A percentile compares a stretch with the other conserved stretches of the same genome.
These are phyloP conservation scores for Lumbricus terrestris DNA, from an alignment of 2,888 invertebrate genomes.

Conservation along the genomic window DNA sequence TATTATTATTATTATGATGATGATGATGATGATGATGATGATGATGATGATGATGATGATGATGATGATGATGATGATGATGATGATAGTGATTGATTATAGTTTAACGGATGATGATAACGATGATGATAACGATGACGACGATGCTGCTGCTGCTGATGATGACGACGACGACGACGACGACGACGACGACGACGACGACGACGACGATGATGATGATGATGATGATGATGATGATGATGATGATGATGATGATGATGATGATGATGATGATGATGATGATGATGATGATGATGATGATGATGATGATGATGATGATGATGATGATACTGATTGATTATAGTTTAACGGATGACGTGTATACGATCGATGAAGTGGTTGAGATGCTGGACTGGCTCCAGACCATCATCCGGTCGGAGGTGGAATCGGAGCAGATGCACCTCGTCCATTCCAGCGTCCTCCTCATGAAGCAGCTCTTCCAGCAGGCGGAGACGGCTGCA, in stretches of 20 bases:
- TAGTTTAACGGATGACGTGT: slow-evolving; percentile 8
- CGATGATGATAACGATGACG: slow-evolving; percentile 21
- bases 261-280: slow-evolving; percentile 24
- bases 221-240: slow-evolving; percentile 26
- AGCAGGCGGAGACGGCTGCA: slow-evolving; percentile 61
- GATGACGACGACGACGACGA: slow-evolving; percentile 24
- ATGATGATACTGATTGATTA: not conserved
- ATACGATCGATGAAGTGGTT: not conserved
- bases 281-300: slow-evolving; percentile 26
- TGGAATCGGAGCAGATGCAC: slow-evolving; percentile 56
- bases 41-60: slow-evolving; percentile 22
- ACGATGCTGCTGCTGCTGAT: slow-evolving; percentile 6
- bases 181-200: not conserved
- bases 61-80: slow-evolving; percentile 15
- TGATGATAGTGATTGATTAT: not conserved
- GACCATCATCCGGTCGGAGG: not conserved
- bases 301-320: slow-evolving; percentile 18
- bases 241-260: slow-evolving; percentile 26
- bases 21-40: slow-evolving; percentile 27
- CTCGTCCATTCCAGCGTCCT: slow-evolving; percentile 64
- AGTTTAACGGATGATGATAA: too few relatives aligned
- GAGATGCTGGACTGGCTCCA: not conserved
- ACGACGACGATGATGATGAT: slow-evolving; percentile 15
- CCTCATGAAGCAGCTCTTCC: slow-evolving; percentile 63
- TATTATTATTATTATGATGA: too few relatives aligned